These are phyloP conservation scores for Drosophila navojoa DNA, from an alignment of 1,140 invertebrate genomes.

Conservation along the genomic window DNA sequence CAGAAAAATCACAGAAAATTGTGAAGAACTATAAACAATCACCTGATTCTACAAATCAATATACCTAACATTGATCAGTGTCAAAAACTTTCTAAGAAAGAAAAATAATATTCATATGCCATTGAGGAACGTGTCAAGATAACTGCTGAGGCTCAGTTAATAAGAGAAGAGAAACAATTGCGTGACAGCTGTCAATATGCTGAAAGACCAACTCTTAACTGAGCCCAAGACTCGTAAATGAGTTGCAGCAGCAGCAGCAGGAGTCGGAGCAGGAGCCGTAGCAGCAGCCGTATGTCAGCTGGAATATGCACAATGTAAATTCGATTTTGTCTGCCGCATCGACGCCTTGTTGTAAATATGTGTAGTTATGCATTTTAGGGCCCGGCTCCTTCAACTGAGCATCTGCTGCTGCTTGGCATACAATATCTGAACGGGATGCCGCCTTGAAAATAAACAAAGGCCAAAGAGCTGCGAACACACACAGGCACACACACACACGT, in stretches of 20 bases:
- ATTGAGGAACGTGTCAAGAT: constrained; percentile 6
- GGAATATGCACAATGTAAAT: constrained; percentile 30
- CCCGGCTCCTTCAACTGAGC: constrained; percentile 15
- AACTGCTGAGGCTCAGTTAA: constrained; percentile 32
- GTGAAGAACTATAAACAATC: too few relatives aligned
- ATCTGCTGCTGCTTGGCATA: constrained; percentile 28
- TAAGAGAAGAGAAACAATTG: constrained; percentile 28
- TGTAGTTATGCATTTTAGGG: constrained; percentile 34
- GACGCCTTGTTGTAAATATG: constrained; percentile 9
- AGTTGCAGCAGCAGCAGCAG: constrained; percentile 18
- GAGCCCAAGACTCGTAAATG: constrained; percentile 33
- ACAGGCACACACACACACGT: constrained; percentile 24
- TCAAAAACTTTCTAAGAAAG: background rate
- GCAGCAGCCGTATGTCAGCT: constrained; percentile 37
- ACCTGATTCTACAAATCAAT: too few relatives aligned
- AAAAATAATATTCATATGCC: background rate
- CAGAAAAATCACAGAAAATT: too few relatives aligned
- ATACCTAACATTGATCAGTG: too few relatives aligned
- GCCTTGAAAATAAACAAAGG: constrained; percentile 37
- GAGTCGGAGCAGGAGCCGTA: background rate
- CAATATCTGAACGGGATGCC: constrained; percentile 22
- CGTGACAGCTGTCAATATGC: constrained; percentile 40
- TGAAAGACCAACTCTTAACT: constrained; percentile 8
- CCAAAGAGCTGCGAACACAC: constrained; percentile 21
- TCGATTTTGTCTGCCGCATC: constrained; percentile 8